Conservation (phyloP, 2,888 invertebrate species). For the Parnassius orleans region DNA sequence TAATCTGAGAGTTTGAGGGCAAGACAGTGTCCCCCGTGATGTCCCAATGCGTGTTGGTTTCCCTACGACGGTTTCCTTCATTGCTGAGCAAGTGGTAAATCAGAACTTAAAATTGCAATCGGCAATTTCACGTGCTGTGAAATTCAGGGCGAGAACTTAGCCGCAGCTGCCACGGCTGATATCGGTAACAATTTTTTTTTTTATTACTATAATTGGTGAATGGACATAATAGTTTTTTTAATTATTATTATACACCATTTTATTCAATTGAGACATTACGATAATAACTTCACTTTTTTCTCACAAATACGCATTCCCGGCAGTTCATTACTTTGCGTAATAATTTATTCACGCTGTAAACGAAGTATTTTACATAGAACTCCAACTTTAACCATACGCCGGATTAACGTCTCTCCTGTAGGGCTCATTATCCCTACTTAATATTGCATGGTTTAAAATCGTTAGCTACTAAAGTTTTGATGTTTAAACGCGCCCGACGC, state of each 20-base stretch:
- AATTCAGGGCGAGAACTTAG: too few relatives aligned
- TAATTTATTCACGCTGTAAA: slow-evolving; percentile 45
- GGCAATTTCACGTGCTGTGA: too few relatives aligned
- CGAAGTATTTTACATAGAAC: slow-evolving; percentile 40
- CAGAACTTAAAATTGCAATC: too few relatives aligned
- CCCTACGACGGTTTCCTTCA: too few relatives aligned
- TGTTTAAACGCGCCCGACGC: slow-evolving; percentile 35
- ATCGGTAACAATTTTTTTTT: too few relatives aligned
- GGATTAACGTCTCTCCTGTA: slow-evolving; percentile 46
- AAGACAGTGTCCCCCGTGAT: too few relatives aligned
- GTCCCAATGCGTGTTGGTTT: too few relatives aligned
- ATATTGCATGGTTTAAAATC: slow-evolving; percentile 47
- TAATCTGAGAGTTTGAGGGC: too few relatives aligned
- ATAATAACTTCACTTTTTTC: slow-evolving; percentile 15
- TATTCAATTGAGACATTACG: neutral
- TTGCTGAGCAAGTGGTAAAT: too few relatives aligned
- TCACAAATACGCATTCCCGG: slow-evolving; percentile 17
- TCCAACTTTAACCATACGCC: slow-evolving; percentile 40
- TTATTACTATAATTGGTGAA: neutral
- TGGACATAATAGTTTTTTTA: neutral
- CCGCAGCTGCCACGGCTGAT: too few relatives aligned
- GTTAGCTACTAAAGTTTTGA: slow-evolving; percentile 44
- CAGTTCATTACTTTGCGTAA: slow-evolving; percentile 34
- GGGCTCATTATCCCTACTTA: slow-evolving; percentile 52
- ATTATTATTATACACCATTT: neutral